Percentiles rank a stretch among this genome's conserved stretches.
Evolutionary conservation across 2,888 invertebrate genomes (phyloP).

Genomic region (Dicycla oo): DNA sequence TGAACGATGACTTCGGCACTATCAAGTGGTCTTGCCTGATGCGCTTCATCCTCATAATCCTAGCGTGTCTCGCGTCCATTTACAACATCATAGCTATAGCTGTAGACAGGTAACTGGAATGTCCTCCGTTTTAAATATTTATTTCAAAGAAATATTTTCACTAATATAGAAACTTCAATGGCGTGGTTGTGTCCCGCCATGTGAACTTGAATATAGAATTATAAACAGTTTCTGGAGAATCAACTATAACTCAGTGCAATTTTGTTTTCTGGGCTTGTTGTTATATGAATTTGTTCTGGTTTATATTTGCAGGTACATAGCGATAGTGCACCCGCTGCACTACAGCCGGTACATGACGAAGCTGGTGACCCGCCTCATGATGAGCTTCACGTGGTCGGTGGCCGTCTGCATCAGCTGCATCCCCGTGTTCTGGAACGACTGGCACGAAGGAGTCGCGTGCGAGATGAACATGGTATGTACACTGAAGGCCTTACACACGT

Average conservation of each 20-base stretch:
- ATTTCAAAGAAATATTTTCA: slow-evolving; percentile 57
- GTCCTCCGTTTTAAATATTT: slow-evolving; percentile 49
- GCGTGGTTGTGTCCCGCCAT: slow-evolving; percentile 63
- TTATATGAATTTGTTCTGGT: background rate
- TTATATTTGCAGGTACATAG: slow-evolving; percentile 91
- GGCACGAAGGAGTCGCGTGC: slow-evolving; percentile 91
- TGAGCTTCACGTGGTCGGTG: slow-evolving; percentile 92
- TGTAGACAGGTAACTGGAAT: slow-evolving; percentile 91
- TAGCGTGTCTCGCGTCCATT: slow-evolving; percentile 95
- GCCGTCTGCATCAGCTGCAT: slow-evolving; percentile 92
- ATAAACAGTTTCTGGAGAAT: slow-evolving; percentile 3
- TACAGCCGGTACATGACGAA: slow-evolving; percentile 94
- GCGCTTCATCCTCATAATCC: slow-evolving; percentile 93
- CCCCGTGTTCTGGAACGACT: slow-evolving; percentile 95
- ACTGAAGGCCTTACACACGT: background rate
- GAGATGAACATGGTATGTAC: slow-evolving; percentile 92
- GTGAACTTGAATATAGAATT: slow-evolving; percentile 38
- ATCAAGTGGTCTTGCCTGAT: slow-evolving; percentile 92
- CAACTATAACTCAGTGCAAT: background rate
- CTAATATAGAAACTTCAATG: slow-evolving; percentile 48
- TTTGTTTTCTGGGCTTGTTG: background rate
- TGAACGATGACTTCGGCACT: slow-evolving; percentile 91
- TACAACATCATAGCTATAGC: slow-evolving; percentile 95
- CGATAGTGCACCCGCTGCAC: slow-evolving; percentile 94
- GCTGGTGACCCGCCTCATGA: slow-evolving; percentile 91